Percentiles rank a stretch among this genome's conserved stretches.
Conservation (phyloP, 2,113 vertebrate species). For the cattle (Bos taurus) region ARS-UCD2.0 NC_037328.1:59494001-59494500, state of each 20-base stretch:
- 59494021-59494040: background rate
- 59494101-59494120: background rate
- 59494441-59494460: constrained; percentile 77
- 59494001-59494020: background rate
- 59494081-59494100: background rate
- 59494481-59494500: constrained; percentile 72
- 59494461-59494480: constrained; percentile 75
- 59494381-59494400: constrained; percentile 23
- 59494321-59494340: constrained; percentile 18
- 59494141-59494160: background rate
- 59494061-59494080: background rate
- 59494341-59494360: background rate
- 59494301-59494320: background rate
- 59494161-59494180: background rate
- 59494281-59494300: background rate
- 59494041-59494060: background rate
- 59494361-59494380: background rate
- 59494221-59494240: constrained; percentile 36
- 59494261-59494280: background rate
- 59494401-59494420: constrained; percentile 44
- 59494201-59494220: background rate
- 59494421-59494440: constrained; percentile 77
- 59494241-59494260: background rate
- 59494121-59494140: background rate
- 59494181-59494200: background rate